phyloP scores from a whole-genome alignment of 2,888 invertebrate genomes.

The Amphimallon solstitiale region DNA sequence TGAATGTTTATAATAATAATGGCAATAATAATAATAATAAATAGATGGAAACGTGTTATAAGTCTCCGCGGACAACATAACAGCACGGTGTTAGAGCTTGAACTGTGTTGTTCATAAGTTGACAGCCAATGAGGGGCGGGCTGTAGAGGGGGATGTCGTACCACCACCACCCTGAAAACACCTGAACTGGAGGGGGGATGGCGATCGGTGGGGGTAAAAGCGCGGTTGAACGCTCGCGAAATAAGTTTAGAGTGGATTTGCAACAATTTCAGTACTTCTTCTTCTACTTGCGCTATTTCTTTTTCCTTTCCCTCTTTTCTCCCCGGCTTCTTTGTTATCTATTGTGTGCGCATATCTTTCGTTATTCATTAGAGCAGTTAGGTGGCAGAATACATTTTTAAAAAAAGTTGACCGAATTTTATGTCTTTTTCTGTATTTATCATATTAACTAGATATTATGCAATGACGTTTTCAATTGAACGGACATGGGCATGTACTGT shows the following conservation, averaged over 20 bases:
- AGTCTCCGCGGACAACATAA: constrained; percentile 62
- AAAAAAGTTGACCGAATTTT: constrained; percentile 2
- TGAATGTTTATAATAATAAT: constrained; percentile 23
- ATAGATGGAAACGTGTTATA: constrained; percentile 57
- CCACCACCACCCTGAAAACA: constrained; percentile 57
- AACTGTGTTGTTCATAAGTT: constrained; percentile 64
- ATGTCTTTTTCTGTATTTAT: background rate
- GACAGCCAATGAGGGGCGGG: constrained; percentile 64
- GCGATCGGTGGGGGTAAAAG: constrained; percentile 53
- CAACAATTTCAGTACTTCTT: constrained; percentile 56
- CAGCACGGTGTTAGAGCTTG: constrained; percentile 62
- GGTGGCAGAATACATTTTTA: background rate
- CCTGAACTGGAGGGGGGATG: constrained; percentile 55
- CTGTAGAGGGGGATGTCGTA: constrained; percentile 60
- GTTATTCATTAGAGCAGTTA: constrained; percentile 40
- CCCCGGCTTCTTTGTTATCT: constrained; percentile 28
- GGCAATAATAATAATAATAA: constrained; percentile 38
- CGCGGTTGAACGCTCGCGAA: constrained; percentile 62
- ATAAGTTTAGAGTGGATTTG: constrained; percentile 61
- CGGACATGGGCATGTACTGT: constrained; percentile 1
- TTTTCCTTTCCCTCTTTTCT: constrained; percentile 27
- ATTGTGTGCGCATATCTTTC: constrained; percentile 21
- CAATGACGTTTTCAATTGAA: background rate
- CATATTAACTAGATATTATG: constrained; percentile 7
- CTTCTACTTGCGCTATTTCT: constrained; percentile 45